These are phyloP conservation scores for Lasioglossum malachurum DNA, from an alignment of 2,888 invertebrate genomes.

Conservation along the genomic window DNA sequence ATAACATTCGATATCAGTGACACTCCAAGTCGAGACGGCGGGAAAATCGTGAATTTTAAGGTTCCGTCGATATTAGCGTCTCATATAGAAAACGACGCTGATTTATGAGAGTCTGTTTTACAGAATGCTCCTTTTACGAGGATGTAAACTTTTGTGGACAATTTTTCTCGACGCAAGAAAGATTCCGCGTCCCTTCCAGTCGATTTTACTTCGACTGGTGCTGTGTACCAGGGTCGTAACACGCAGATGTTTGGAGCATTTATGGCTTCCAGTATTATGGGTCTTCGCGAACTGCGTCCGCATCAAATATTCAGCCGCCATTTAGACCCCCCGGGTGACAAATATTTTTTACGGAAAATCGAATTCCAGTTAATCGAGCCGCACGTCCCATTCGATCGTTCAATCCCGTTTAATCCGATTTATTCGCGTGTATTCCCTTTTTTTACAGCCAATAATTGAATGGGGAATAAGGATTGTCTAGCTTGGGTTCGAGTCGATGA, in stretches of 20 bases:
- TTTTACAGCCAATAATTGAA: background rate
- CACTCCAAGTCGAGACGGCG: background rate
- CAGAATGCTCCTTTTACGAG: background rate
- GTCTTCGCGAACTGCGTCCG: constrained; percentile 74
- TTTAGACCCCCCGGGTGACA: constrained; percentile 26
- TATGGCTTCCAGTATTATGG: constrained; percentile 77
- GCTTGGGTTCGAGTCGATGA: background rate
- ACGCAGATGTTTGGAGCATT: constrained; percentile 70
- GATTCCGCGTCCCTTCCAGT: constrained; percentile 29
- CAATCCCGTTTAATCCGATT: background rate
- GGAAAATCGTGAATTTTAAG: background rate
- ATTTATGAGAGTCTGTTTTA: background rate
- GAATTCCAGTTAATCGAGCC: background rate
- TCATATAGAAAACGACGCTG: background rate
- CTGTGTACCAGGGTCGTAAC: constrained; percentile 57
- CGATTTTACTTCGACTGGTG: constrained; percentile 45
- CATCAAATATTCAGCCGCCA: constrained; percentile 42
- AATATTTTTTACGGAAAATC: constrained; percentile 32
- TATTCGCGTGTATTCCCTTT: background rate
- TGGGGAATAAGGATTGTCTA: background rate
- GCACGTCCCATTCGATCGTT: background rate
- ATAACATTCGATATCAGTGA: background rate
- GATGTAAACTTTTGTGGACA: constrained; percentile 2
- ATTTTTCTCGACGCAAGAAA: constrained; percentile 11
- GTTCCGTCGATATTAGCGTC: background rate